Base-by-base conservation (phyloP, 2,888 invertebrate species). In the Caenorhabditis plicata region DNA sequence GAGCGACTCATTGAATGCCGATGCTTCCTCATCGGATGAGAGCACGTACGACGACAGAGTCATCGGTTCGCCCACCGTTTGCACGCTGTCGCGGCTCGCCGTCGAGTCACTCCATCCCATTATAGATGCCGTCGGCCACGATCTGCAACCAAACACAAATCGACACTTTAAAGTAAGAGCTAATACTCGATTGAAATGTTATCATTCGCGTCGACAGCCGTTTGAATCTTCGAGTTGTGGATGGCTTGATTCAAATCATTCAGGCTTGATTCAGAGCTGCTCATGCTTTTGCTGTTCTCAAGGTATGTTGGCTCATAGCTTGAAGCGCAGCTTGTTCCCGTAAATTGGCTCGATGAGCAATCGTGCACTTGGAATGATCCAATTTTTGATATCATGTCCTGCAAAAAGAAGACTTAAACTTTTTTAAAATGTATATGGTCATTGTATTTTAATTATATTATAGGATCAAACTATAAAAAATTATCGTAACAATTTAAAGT, bases 11-110 rank as follows among this genome's bases (percentile, higher is more conserved):
- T 3, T 7, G 8, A 9, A 19, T 22, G 36, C 4, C 8, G 3
- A 11, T 22, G 22, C 9, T 11, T 36, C 17, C 36, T 19, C 8
- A 36, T n/a, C 15, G 5, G 3, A 17, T 3, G 2, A 9, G n/a
- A 9, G 8, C 4, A 22, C 41, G 25, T 53, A 53, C 0, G 53
- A 53, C 8, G 53, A 53, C 4, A 53, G 31, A 19, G 53, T 27
- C 36, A 31, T 26, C 8, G 29, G 53, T 20, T 46, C 46, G 4
- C 40, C 19, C 5, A 41, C 8, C 19, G 53, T 38, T n/a, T 42
- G 32, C 2, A 32, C 8, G 15, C 27, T 40, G 4, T 20, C 15
- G 5, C 5, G n/a, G 1, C 35, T 23, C 15, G 2, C 7, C 5
- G 36, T 26, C 15, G 4, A 29, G 25, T 36, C 29, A 11, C 42